phyloP scores from a whole-genome alignment of 2,797 vertebrate genomes.

The Anolis apletophallus region DNA sequence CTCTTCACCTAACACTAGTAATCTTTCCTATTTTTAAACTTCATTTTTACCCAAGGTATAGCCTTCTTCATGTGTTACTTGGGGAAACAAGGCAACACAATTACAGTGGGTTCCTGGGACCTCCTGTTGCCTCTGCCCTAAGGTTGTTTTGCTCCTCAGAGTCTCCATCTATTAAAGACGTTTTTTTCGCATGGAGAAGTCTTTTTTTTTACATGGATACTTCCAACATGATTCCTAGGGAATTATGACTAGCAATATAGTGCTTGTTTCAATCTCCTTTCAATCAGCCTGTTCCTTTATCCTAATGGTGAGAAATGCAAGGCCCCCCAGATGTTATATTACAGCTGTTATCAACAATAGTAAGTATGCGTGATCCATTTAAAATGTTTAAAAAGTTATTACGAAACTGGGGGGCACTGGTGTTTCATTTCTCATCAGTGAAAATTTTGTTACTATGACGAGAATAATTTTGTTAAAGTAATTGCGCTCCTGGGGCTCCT shows the following conservation, averaged over 20 bases:
- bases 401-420: too few species aligned
- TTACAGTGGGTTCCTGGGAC: not conserved
- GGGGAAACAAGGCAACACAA: not conserved
- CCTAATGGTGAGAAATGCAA: not conserved
- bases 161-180: not conserved
- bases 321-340: not conserved
- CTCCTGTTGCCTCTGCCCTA: not conserved
- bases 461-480: too few species aligned
- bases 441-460: too few species aligned
- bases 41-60: not conserved
- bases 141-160: not conserved
- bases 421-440: too few species aligned
- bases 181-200: not conserved
- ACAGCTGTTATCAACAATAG: too few species aligned
- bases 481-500: too few species aligned
- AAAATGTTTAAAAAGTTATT: too few species aligned
- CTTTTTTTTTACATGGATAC: not conserved
- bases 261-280: not conserved
- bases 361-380: too few species aligned
- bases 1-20: conserved; percentile 33
- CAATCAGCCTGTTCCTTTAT: not conserved
- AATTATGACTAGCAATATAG: not conserved
- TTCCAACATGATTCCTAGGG: not conserved
- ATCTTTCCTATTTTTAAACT: conserved; percentile 38
- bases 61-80: not conserved